Base-by-base conservation (phyloP, 2,113 vertebrate genomes). In the Scytalopus superciliaris region DNA sequence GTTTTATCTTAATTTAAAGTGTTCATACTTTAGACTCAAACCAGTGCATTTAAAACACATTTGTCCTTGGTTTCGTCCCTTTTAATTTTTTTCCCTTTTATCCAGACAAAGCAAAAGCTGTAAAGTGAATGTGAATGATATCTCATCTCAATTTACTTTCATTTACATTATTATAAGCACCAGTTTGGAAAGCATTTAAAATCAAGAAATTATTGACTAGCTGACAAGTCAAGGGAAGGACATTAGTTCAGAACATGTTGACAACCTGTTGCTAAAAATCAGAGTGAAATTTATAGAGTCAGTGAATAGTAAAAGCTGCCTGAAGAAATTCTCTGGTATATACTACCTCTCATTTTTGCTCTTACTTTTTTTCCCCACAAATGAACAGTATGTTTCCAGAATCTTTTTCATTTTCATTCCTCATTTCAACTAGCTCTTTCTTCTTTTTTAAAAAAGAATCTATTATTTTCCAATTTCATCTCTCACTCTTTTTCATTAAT, bases 171-270 rank as follows among this genome's bases (percentile, higher is more conserved):
- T 15, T 84, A 31, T 49, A 56, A 44, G 17, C 49, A 56, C 40
- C 18, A 63, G 22, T 70, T 89, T 84, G 25, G 33, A 87, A 94
- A 82, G 28, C 40, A 77, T 55, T 85, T 90, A 78, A 83, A 96
- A 85, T 50, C 27, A 91, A 93, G 39, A 70, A 73, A 88, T 67
- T 94, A 57, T 62, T 39, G 47, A 84, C 56, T 82, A 93, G 57
- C 47, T 85, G 75, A 94, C 62, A 93, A 90, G 35, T 83, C 76
- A 87, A 93, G 37, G 55, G 30, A 94, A 91, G 44, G 63, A 77
- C 31, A 63, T 78, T 80, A 93, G 17, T 28, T 72, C 24, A 89
- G 57, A 77, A 89, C 11, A 45, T 10, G 22, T 64, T 55, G 64
- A 57, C 37, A 75, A 37, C 19, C 50, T 27, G 19, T 47, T 90